phyloP scores from a whole-genome alignment of 2,113 vertebrate genomes.

The Otus sunia region DNA sequence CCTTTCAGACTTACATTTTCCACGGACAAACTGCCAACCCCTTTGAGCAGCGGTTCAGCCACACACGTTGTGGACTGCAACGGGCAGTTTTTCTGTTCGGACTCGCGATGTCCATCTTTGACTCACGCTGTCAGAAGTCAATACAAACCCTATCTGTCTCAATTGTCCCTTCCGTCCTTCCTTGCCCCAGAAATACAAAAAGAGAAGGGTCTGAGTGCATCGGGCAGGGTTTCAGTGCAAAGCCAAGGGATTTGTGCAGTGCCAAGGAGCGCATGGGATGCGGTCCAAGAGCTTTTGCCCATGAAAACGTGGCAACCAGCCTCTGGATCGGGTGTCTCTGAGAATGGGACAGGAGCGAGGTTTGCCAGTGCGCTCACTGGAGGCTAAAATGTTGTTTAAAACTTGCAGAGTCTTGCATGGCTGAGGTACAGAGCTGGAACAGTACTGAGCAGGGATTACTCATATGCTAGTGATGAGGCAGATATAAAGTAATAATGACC shows the following conservation, averaged over 20 bases:
- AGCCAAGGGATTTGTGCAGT: not conserved
- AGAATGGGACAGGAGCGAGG: not conserved
- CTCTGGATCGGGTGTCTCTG: not conserved
- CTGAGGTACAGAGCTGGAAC: conserved; percentile 2
- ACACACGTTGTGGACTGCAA: not conserved
- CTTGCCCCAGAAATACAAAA: not conserved
- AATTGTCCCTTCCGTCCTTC: not conserved
- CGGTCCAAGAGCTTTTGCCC: not conserved
- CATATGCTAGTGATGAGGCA: not conserved
- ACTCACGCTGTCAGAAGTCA: not conserved
- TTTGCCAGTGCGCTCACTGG: not conserved
- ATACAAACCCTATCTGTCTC: not conserved
- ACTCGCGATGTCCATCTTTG: not conserved
- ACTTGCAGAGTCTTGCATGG: not conserved
- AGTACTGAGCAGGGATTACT: not conserved
- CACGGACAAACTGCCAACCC: not conserved
- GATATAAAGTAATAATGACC: not conserved
- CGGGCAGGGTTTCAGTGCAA: not conserved
- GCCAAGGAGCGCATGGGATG: rapidly evolving
- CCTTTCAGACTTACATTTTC: not conserved
- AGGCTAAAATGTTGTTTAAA: not conserved
- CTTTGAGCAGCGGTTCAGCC: not conserved
- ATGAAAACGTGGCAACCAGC: not conserved
- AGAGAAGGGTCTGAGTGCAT: not conserved
- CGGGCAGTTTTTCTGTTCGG: not conserved